Base-by-base conservation (phyloP, 2,888 invertebrate species). In the Dyspetes luteomarginatus region DNA sequence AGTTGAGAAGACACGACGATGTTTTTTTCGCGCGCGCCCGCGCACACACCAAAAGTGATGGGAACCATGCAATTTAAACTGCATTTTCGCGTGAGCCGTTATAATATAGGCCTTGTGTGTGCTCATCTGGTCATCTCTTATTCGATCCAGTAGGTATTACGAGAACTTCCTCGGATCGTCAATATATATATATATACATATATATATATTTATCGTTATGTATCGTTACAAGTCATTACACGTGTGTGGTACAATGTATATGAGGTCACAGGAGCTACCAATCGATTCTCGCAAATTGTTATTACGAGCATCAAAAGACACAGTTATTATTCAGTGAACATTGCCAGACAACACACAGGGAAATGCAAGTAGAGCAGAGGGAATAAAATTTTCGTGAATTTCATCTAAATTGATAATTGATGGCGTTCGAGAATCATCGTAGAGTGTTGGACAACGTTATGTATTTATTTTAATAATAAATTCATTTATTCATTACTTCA, bases 81-180 rank as follows among this genome's bases (percentile, higher is more conserved):
- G 89, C 90, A 90, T 90, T 90, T 90, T 90, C 89, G 85, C 85
- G 86, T 87, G 89, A 89, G 88, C 89, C 89, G 89, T 89, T 89
- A 89, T 89, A 89, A 89, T 89, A 86, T 87, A 84, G 83, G 62
- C 68, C 62, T 69, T 56, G 75, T 79, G 75, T 77, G 77, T 26
- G 22, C 45, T 77, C 45, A 28, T 78, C 56, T 65, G 52, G 60
- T 41, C 67, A 50, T 73, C 60, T 73, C 41, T 26, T 68, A 48
- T 50, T 17, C 52, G 36, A 24, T 43, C n/a, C 67, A 30, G 65
- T 60, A 48, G 36, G 67, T 60, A 50, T 64, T 50, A 64, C 60
- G 41, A 43, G 65, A 73, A 64, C 43, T 26, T 50, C 36, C 24
- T 56, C 56, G 0, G 41, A 60, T 56, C 73, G 22, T 64, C 56